Conservation (phyloP, 2,113 vertebrate species). For the Chionodraco myersi region DNA sequence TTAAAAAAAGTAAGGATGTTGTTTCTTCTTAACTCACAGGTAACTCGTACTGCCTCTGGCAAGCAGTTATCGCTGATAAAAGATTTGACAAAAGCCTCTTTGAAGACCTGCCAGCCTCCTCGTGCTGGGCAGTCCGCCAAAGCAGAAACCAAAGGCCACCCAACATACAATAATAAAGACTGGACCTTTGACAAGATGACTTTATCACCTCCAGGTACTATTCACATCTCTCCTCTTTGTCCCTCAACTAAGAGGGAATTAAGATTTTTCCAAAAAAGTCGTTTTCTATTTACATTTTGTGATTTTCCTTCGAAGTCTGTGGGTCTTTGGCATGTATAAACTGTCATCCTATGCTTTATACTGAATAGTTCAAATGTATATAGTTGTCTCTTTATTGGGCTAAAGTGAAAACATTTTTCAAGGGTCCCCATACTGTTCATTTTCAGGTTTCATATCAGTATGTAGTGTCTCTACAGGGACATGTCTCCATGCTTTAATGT, state of each 20-base stretch:
- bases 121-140: background rate
- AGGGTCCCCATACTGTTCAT: too few relatives aligned
- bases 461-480: too few relatives aligned
- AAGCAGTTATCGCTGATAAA: slow-evolving; percentile 5
- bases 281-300: background rate
- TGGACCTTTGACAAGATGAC: slow-evolving; percentile 21
- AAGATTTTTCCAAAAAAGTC: background rate
- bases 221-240: background rate
- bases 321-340: background rate
- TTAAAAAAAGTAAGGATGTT: slow-evolving; percentile 3
- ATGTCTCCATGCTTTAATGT: too few relatives aligned
- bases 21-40: slow-evolving; percentile 34
- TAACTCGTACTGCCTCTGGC: background rate
- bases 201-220: slow-evolving; percentile 66
- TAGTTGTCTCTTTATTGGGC: background rate
- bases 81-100: slow-evolving; percentile 22
- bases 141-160: slow-evolving; percentile 18
- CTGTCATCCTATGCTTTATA: too few relatives aligned
- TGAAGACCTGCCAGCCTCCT: background rate
- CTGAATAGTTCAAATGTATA: too few relatives aligned
- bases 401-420: background rate
- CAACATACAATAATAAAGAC: background rate
- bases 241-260: background rate
- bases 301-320: background rate
- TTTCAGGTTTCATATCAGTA: too few relatives aligned